Conservation (phyloP, 2,888 invertebrate species). For the Calliopum simillimum region DNA sequence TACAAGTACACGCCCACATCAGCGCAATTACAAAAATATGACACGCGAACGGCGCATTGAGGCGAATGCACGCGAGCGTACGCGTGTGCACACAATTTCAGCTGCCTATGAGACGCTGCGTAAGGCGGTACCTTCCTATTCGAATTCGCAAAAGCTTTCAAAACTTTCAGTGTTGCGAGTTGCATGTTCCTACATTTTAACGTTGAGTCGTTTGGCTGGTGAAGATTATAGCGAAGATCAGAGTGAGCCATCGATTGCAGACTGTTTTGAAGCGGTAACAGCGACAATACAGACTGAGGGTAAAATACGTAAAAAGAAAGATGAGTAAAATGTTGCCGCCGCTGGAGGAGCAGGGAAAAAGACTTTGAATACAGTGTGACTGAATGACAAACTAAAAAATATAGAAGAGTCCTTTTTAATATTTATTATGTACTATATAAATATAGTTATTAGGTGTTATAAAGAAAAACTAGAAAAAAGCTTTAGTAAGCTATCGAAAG, state of each 20-base stretch:
- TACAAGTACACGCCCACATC: constrained; percentile 70
- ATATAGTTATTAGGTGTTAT: constrained; percentile 2
- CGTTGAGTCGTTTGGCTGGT: constrained; percentile 82
- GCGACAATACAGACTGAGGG: constrained; percentile 93
- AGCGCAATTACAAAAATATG: constrained; percentile 95
- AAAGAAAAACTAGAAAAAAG: background rate
- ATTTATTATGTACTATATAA: too few relatives aligned
- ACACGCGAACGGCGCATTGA: constrained; percentile 92
- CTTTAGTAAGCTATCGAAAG: constrained; percentile 18
- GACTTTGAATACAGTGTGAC: constrained; percentile 4
- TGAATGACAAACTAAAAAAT: constrained; percentile 7
- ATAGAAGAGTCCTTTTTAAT: constrained; percentile 9
- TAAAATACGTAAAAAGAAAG: constrained; percentile 86
- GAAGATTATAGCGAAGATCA: constrained; percentile 75
- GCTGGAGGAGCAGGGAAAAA: background rate
- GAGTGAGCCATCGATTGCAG: constrained; percentile 74
- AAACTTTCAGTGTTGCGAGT: constrained; percentile 92
- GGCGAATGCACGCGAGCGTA: constrained; percentile 92
- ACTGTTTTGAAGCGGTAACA: constrained; percentile 89
- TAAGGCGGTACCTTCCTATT: constrained; percentile 87
- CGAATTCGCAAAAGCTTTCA: constrained; percentile 92
- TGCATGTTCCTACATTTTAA: constrained; percentile 93
- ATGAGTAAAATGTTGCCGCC: constrained; percentile 68
- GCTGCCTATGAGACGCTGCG: constrained; percentile 93
- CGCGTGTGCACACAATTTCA: constrained; percentile 94